Evolutionary conservation across 2,888 invertebrate genomes (phyloP), one percentile per base, ranked within the genome.

Genomic region (Tryphoninae sp.): DNA sequence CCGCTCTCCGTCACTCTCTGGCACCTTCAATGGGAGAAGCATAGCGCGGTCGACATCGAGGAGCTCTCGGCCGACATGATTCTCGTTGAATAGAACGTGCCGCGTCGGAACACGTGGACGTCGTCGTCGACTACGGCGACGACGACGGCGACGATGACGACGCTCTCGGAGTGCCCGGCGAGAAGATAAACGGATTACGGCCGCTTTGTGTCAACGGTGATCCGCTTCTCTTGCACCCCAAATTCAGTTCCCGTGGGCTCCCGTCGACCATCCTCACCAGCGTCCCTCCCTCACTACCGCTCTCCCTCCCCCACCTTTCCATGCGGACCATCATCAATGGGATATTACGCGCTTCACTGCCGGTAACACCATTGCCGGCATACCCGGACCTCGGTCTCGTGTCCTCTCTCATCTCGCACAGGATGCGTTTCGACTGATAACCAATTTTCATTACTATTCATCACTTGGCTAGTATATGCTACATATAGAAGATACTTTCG

Each of bases 171-270:
- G 88, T 88, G 89, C 88, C 88, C 89, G 87, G 87, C 88, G 89
- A 89, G 90, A 88, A 92, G 92, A 92, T 92, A 92, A 92, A 92
- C 91, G 92, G 92, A 92, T 92, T 92, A 92, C 90, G 91, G 91
- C 83, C 89, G 92, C 91, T 92, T 92, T 92, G 91, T 92, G 91
- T 92, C 92, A 91, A 89, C 90, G 90, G 81, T 89, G 89, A 91
- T 91, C 90, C 90, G 86, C 89, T 90, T 91, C 89, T 87, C 89
- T 87, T 89, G 89, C 89, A 87, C 86, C 88, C 89, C 77, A 62
- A 86, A 89, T 87, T 88, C 83, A 78, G 76, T 69, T 75, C 83
- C 78, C 76, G 78, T 58, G 82, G 82, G 75, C 73, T 79, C 76
- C 71, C 81, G 40, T 68, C 73, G 45, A 75, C 51, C 61, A 45